These are phyloP conservation scores for Callyntrura sp. DNA, from an alignment of 2,888 invertebrate species.

Conservation along the genomic window DNA sequence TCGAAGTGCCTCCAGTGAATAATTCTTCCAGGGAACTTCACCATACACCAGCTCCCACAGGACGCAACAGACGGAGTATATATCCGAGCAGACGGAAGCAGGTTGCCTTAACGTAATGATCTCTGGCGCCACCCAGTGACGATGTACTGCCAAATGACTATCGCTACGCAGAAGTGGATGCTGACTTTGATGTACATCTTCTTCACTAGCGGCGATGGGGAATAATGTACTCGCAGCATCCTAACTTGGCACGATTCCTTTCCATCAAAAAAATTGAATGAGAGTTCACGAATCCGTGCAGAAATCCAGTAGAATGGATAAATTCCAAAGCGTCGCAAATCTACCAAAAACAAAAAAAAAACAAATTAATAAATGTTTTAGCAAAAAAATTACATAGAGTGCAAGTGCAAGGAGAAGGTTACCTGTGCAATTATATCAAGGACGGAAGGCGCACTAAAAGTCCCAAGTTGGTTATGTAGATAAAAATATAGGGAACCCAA, in stretches of 20 bases:
- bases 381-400: neutral
- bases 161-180: conserved; percentile 79
- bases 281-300: conserved; percentile 86
- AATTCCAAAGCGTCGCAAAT: conserved; percentile 85
- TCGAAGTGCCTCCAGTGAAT: conserved; percentile 72
- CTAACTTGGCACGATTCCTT: conserved; percentile 85
- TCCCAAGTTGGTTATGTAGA: conserved; percentile 84
- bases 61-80: conserved; percentile 86
- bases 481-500: conserved; percentile 85
- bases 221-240: conserved; percentile 85
- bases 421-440: conserved; percentile 69
- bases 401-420: neutral
- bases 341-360: conserved; percentile 83
- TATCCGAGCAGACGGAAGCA: conserved; percentile 85
- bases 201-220: conserved; percentile 52
- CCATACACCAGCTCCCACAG: conserved; percentile 85
- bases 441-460: conserved; percentile 73
- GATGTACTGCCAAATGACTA: conserved; percentile 75
- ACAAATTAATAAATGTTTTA: conserved; percentile 31
- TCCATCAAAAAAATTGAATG: conserved; percentile 86
- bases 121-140: conserved; percentile 86
- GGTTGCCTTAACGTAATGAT: conserved; percentile 85
- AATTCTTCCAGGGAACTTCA: conserved; percentile 82
- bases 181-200: conserved; percentile 26
- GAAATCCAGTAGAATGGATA: conserved; percentile 85